Evolutionary conservation across 2,797 vertebrate species (phyloP).

Genomic region (Cuculus canorus): DNA sequence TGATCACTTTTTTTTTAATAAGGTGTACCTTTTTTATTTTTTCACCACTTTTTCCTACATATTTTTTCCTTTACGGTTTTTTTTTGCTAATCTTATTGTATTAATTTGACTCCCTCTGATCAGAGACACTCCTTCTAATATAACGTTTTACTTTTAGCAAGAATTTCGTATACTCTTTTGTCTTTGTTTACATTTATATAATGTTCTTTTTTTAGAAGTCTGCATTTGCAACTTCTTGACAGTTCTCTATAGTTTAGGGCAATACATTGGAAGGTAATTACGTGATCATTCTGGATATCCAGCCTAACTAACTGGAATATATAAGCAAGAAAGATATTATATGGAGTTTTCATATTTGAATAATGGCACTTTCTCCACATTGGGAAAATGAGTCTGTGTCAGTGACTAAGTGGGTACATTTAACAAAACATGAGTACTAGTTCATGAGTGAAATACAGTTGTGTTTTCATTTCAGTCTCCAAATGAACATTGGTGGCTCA

Average conservation of each 20-base stretch:
- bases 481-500: background rate
- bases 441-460: background rate
- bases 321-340: background rate
- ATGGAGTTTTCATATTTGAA: background rate
- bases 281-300: background rate
- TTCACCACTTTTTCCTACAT: background rate
- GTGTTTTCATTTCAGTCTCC: background rate
- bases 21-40: background rate
- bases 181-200: background rate
- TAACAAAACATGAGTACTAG: background rate
- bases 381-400: background rate
- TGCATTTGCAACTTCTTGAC: background rate
- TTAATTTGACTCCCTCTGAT: background rate
- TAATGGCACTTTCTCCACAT: background rate
- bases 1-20: background rate
- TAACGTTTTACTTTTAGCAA: background rate
- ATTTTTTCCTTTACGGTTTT: background rate
- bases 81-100: background rate
- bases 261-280: background rate
- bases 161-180: background rate
- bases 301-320: background rate
- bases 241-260: background rate
- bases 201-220: background rate
- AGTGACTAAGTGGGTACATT: background rate
- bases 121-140: background rate